A percentile compares a stretch with the other conserved stretches of the same genome.
phyloP scores from a whole-genome alignment of 2,888 invertebrate genomes.

The Dusona sp. region DNA sequence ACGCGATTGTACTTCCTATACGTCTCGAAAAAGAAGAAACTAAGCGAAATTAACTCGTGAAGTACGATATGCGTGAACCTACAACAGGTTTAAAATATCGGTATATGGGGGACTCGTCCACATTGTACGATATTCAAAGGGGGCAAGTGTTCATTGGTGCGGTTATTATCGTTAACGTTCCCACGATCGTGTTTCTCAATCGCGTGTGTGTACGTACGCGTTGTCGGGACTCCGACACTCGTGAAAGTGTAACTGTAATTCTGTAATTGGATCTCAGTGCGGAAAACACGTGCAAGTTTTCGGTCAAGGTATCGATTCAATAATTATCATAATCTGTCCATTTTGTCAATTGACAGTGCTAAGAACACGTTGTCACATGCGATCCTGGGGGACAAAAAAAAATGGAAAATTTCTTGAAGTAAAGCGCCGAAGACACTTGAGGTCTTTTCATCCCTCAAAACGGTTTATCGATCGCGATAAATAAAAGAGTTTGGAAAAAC shows the following conservation, averaged over 20 bases:
- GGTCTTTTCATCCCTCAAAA: too few species aligned
- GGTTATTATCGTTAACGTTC: conserved; percentile 61
- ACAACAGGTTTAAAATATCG: not conserved
- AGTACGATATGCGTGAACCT: not conserved
- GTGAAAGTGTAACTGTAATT: conserved; percentile 66
- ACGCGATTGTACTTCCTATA: not conserved
- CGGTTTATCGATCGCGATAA: too few species aligned
- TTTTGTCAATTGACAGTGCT: not conserved
- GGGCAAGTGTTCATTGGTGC: conserved; percentile 25
- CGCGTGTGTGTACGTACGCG: conserved; percentile 7
- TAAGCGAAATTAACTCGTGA: not conserved
- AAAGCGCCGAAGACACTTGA: too few species aligned
- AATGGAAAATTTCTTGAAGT: too few species aligned
- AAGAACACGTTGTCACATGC: too few species aligned
- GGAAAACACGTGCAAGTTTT: conserved; percentile 39
- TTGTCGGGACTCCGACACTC: conserved; percentile 40
- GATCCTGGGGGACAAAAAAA: too few species aligned
- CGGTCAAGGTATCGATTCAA: conserved; percentile 44
- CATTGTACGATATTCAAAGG: conserved; percentile 24
- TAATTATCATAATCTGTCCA: not conserved
- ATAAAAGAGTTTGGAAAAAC: too few species aligned
- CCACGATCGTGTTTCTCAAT: conserved; percentile 54
- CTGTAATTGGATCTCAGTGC: conserved; percentile 59
- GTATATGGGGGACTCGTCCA: not conserved
- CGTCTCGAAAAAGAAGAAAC: not conserved